phyloP scores from a whole-genome alignment of 37 sponge, comb jelly and placozoan species.

The Oscarella lobularis region DNA sequence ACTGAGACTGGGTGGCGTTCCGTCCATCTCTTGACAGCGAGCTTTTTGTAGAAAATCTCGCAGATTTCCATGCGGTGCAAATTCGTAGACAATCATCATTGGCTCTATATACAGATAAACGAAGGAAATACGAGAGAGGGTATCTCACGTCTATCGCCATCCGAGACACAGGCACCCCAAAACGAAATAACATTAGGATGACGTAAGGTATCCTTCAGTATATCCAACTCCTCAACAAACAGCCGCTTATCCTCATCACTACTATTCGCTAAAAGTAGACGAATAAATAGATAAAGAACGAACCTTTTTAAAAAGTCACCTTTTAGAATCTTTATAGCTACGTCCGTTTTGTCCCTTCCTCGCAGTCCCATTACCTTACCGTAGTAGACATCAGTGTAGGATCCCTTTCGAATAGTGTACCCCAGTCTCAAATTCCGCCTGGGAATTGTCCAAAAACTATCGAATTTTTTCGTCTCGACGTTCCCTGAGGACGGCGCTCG shows the following conservation, averaged over 20 bases:
- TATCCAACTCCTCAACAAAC: neutral
- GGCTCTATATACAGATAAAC: neutral
- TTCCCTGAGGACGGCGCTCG: too few species aligned
- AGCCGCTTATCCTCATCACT: neutral
- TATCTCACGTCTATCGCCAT: neutral
- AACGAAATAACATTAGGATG: neutral
- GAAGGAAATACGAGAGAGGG: neutral
- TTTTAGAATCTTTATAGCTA: neutral
- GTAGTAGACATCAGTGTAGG: neutral
- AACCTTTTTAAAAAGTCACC: too few species aligned
- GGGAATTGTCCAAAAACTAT: neutral
- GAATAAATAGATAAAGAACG: too few species aligned
- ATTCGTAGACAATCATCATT: neutral
- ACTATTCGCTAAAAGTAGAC: too few species aligned
- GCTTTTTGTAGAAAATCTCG: neutral
- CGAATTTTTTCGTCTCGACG: neutral
- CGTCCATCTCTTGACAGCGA: neutral
- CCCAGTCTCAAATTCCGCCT: neutral
- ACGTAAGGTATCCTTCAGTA: neutral
- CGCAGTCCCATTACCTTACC: neutral
- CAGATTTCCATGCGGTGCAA: neutral
- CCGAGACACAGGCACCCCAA: neutral
- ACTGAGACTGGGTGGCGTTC: too few species aligned
- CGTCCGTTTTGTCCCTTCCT: neutral
- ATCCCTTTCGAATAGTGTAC: neutral